A percentile compares a stretch with the other conserved stretches of the same genome.
Evolutionary conservation across 2,797 vertebrate species (phyloP).

Genomic region (Dallia pectoralis): DNA sequence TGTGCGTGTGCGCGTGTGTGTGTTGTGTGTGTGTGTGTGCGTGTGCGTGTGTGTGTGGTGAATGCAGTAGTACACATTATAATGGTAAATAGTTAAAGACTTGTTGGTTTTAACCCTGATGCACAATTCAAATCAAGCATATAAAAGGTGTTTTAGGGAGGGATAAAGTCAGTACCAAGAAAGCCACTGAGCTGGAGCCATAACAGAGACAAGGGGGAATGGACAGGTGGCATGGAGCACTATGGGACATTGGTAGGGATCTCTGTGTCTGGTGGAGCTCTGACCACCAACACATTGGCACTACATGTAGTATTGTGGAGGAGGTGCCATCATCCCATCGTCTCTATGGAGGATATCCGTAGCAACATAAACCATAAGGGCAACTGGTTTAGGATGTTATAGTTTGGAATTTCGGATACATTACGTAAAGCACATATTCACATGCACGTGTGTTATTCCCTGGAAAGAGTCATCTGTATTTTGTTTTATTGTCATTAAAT

Average conservation of each 20-base stretch:
- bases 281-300: neutral
- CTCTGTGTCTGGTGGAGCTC: neutral
- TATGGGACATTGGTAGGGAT: neutral
- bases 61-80: neutral
- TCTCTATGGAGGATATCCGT: neutral
- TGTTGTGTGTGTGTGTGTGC: neutral
- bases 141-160: neutral
- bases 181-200: neutral
- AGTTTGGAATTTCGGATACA: neutral
- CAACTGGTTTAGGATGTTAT: neutral
- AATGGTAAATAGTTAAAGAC: neutral
- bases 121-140: neutral
- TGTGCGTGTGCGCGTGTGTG: neutral
- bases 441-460: neutral
- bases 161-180: neutral
- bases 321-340: neutral
- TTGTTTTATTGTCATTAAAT: neutral
- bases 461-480: neutral
- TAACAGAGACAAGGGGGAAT: neutral
- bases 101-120: neutral
- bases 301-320: neutral
- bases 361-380: neutral
- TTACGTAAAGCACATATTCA: neutral
- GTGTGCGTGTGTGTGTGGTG: neutral
- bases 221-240: neutral